phyloP scores from a whole-genome alignment of 2,888 invertebrate genomes.

The Diogma glabrata region DNA sequence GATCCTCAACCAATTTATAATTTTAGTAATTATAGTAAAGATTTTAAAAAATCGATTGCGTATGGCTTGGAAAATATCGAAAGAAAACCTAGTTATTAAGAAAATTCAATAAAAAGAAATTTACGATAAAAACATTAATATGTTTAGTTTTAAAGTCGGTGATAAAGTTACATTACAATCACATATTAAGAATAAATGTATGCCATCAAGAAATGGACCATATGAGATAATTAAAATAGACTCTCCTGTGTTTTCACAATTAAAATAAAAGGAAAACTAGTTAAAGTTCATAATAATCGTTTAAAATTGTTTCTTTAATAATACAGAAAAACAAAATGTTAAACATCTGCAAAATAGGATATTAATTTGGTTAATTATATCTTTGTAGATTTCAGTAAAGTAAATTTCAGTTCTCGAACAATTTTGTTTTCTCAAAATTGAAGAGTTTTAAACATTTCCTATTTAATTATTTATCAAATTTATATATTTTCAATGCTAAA shows the following conservation, averaged over 20 bases:
- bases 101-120: neutral
- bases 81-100: neutral
- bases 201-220: neutral
- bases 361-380: too few species aligned
- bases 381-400: too few species aligned
- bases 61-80: neutral
- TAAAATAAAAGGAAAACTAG: neutral
- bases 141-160: neutral
- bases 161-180: neutral
- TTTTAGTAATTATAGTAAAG: constrained; percentile 20
- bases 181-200: neutral
- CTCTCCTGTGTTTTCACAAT: neutral
- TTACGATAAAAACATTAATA: neutral
- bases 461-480: too few species aligned
- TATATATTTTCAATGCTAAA: too few species aligned
- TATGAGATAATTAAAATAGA: neutral
- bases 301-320: too few species aligned
- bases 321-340: too few species aligned
- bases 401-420: too few species aligned
- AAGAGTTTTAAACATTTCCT: too few species aligned
- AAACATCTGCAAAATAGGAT: too few species aligned
- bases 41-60: neutral
- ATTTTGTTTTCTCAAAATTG: too few species aligned
- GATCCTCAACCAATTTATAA: constrained; percentile 17
- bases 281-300: constrained; percentile 1